Percentiles rank a stretch among this genome's conserved stretches.
phyloP scores from a whole-genome alignment of 1,140 invertebrate species.

The Tenebrio molitor region DNA sequence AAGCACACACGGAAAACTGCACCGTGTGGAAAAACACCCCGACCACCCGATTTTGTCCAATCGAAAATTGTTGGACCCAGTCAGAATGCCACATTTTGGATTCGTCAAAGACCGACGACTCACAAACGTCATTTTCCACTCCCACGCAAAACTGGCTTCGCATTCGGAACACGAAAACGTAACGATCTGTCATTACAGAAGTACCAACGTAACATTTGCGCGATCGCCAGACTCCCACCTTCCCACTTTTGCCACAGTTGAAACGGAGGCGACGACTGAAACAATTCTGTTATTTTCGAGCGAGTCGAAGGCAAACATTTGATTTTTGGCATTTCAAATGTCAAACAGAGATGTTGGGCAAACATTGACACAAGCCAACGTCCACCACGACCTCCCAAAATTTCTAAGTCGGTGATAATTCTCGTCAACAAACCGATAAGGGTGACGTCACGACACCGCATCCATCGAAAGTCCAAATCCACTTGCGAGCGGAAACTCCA shows the following conservation, averaged over 20 bases:
- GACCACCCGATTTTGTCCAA: no score
- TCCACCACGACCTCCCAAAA: neutral
- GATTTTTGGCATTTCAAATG: no score
- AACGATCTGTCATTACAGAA: constrained; percentile 6
- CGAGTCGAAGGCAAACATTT: constrained; percentile 14
- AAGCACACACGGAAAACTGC: no score
- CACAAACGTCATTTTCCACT: no score
- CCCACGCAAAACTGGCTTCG: no score
- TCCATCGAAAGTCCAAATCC: neutral
- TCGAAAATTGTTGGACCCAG: no score
- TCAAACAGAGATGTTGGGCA: neutral
- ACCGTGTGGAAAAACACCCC: no score
- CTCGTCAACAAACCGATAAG: neutral
- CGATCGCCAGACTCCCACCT: constrained; percentile 20
- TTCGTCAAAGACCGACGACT: no score
- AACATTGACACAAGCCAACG: neutral
- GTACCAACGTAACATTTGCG: neutral
- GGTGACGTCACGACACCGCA: neutral
- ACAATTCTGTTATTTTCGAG: constrained; percentile 17
- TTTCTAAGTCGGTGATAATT: no score
- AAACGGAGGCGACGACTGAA: neutral
- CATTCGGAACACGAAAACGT: no score
- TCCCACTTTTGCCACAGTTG: neutral
- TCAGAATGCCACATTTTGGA: no score
- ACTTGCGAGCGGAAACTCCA: no score